Evolutionary conservation across 2,888 invertebrate genomes (phyloP), one percentile per base, ranked within the genome.

Genomic region (Camponotus fellah): DNA sequence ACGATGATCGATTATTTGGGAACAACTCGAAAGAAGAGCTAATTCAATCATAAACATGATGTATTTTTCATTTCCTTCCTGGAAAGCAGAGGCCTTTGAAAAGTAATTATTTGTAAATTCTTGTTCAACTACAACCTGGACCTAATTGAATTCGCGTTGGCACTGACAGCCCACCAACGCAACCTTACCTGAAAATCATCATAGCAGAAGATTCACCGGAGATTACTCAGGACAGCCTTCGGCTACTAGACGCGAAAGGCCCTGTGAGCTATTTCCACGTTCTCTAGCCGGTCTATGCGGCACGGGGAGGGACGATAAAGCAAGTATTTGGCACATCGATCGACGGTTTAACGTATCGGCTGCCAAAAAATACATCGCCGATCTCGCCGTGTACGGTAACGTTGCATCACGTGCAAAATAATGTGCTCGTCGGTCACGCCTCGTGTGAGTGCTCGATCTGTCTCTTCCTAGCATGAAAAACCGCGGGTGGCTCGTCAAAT

Each of bases 401-500:
- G 79, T 69, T 43, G 77, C 76, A 46, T 83, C 74, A 60, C 10
- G 62, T 34, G n/a, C 65, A 76, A 83, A 86, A 83, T 21, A 60
- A 49, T 76, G 82, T 26, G 75, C 64, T 77, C 76, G 86, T 88
- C 88, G 88, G 86, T 86, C 88, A 83, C 62, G 71, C 49, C 84
- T 81, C 43, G 60, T 37, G 21, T 14, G 74, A 83, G 49, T 68
- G 56, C 74, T 83, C 79, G 82, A 46, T 26, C 56, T 66, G 62
- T 66, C 79, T 37, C 60, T 74, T 32, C 32, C 34, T 8, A 58
- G 32, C n/a, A 68, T 68, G 89, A 87, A 86, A 86, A 90, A 81
- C 43, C 72, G 40, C 53, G 64, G 49, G 80, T 60, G 77, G 72
- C 65, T 85, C 80, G 87, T 86, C 80, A 90, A 92, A 90, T 92